A percentile compares a stretch with the other conserved stretches of the same genome.
Evolutionary conservation across 2,113 vertebrate genomes (phyloP).

Genomic region (Cervus canadensis): DNA sequence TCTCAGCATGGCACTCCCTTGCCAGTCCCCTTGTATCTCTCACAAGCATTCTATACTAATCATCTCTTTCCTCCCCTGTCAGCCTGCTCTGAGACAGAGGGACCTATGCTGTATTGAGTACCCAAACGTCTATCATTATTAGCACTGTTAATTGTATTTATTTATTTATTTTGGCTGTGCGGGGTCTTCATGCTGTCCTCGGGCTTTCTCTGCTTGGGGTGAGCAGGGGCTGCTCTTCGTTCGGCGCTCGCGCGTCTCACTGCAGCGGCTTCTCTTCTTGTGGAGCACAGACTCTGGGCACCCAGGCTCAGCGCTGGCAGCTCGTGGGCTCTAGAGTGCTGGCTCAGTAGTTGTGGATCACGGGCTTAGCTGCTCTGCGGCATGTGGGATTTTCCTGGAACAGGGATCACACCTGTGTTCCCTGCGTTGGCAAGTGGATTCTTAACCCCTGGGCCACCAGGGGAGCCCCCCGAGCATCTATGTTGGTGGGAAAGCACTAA

Average conservation of each 20-base stretch:
- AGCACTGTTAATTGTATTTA: neutral
- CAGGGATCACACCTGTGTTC: neutral
- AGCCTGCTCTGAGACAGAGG: neutral
- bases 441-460: neutral
- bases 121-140: neutral
- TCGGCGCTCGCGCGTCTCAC: fast-evolving
- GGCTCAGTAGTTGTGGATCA: neutral
- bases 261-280: neutral
- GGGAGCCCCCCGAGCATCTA: neutral
- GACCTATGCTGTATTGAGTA: neutral
- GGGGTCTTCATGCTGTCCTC: neutral
- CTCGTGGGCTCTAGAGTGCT: neutral
- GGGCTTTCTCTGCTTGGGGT: neutral
- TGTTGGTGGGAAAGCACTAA: neutral
- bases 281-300: neutral
- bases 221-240: neutral
- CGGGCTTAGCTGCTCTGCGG: fast-evolving
- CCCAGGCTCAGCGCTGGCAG: neutral
- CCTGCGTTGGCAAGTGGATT: neutral
- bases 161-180: fast-evolving
- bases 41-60: neutral
- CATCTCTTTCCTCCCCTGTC: neutral
- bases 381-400: neutral
- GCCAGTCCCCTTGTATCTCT: neutral
- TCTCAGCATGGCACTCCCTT: neutral